A percentile compares a stretch with the other conserved stretches of the same genome.
phyloP scores from a whole-genome alignment of 2,888 invertebrate species.

The Atherix ibis region DNA sequence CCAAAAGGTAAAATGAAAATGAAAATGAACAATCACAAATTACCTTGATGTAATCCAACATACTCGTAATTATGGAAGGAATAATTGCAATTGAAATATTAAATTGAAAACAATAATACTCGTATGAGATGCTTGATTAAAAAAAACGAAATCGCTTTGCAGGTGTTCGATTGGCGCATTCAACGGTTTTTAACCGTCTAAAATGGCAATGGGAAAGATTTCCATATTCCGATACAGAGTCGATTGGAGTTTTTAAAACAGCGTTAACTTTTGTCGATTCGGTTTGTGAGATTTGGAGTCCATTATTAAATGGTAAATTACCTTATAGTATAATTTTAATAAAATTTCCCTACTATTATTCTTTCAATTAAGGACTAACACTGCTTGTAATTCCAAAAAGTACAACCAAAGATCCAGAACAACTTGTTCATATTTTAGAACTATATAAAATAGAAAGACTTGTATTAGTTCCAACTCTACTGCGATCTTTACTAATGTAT shows the following conservation, averaged over 20 bases:
- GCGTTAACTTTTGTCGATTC: conserved; percentile 85
- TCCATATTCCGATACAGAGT: conserved; percentile 52
- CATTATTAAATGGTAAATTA: conserved; percentile 48
- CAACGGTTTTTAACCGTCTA: conserved; percentile 63
- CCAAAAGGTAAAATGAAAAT: conserved; percentile 51
- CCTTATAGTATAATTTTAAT: neutral
- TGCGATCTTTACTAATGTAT: conserved; percentile 63
- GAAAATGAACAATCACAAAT: neutral
- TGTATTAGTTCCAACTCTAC: conserved; percentile 68
- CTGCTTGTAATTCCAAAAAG: conserved; percentile 58
- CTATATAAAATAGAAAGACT: conserved; percentile 63
- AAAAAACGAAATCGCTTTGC: conserved; percentile 10
- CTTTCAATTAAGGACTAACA: conserved; percentile 31
- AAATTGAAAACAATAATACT: too few species aligned
- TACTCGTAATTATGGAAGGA: too few species aligned
- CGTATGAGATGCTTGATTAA: too few species aligned
- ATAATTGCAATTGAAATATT: too few species aligned
- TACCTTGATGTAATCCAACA: neutral
- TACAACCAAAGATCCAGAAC: conserved; percentile 62
- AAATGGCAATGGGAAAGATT: conserved; percentile 78
- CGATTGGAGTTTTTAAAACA: conserved; percentile 72
- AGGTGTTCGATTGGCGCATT: conserved; percentile 69
- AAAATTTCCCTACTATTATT: neutral
- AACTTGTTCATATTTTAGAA: conserved; percentile 49
- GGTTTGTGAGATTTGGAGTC: conserved; percentile 76